Percentiles rank a stretch among this genome's conserved stretches.
These are phyloP conservation scores for Acleris cristana DNA, from an alignment of 2,888 invertebrate genomes.

Conservation along the genomic window DNA sequence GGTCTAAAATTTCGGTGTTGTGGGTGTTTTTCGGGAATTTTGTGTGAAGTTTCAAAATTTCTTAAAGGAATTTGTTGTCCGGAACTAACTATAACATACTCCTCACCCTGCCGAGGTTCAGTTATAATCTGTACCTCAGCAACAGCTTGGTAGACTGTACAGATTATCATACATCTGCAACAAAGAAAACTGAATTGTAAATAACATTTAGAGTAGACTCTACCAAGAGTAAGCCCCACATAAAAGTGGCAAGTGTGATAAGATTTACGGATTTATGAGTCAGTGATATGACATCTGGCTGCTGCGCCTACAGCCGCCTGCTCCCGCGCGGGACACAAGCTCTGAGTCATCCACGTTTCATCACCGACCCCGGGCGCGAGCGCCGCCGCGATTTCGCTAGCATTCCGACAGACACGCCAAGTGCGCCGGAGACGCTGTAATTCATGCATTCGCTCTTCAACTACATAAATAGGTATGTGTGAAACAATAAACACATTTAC, in stretches of 20 bases:
- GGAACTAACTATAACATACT: constrained; percentile 86
- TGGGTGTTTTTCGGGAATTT: constrained; percentile 84
- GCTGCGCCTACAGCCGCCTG: constrained; percentile 53
- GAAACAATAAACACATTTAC: constrained; percentile 46
- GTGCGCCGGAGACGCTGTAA: constrained; percentile 43
- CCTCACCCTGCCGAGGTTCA: constrained; percentile 86
- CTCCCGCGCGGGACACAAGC: constrained; percentile 48
- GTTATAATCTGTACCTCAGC: constrained; percentile 85
- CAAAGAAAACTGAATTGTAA: constrained; percentile 52
- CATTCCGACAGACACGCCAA: constrained; percentile 35
- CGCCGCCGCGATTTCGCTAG: constrained; percentile 36
- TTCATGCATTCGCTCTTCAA: constrained; percentile 43
- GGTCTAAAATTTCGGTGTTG: constrained; percentile 63
- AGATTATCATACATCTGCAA: constrained; percentile 81
- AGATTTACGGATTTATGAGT: constrained; percentile 68
- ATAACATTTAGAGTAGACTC: constrained; percentile 41
- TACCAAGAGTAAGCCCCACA: constrained; percentile 46
- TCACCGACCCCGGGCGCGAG: constrained; percentile 56
- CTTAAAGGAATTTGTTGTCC: constrained; percentile 76
- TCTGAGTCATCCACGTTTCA: constrained; percentile 71
- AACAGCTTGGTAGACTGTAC: constrained; percentile 68
- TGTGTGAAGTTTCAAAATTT: constrained; percentile 89
- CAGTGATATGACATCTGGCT: constrained; percentile 70
- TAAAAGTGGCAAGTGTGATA: constrained; percentile 54
- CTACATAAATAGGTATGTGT: not conserved